Base-by-base conservation (phyloP, 1,140 invertebrate genomes). In the Druon quercuslanigerum region DNA sequence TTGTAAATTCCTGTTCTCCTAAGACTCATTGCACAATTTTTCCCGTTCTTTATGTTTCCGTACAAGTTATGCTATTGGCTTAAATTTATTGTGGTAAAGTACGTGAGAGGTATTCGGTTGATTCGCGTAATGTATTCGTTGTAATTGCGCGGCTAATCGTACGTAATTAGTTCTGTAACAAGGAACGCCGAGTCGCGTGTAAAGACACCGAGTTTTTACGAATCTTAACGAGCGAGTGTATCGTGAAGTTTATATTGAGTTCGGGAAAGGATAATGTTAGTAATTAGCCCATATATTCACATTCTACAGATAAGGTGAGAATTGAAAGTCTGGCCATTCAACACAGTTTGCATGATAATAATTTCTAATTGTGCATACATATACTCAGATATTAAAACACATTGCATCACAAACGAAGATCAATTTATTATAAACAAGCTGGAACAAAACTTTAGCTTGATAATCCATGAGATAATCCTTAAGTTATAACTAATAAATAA, bases 61-160 rank as follows among this genome's bases (percentile, higher is more conserved):
- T 66, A 16, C 25, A 33, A 40, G 33, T 66, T 66, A 8, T 66
- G 25, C 60, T 40, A 66, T 66, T 66, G 40, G 33, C 16, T 16
- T 33, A 40, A 25, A 66, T 2, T 66, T 66, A 66, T 16, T 14
- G 40, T 66, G 33, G 60, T 33, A 46, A 66, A 66, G 60, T 66
- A 25, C 40, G 60, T 25, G 60, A 66, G 60, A 16, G 25, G 25
- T 66, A 66, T 40, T 66, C 5, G 40, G 25, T 7, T 66, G 60
- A 66, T 66, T 66, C 25, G 33, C 60, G 50, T 82, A 84, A 84
- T 77, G 72, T 70, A 84, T 79, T 80, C 70, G 73, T 46, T 46
- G 72, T 84, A 85, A 85, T 84, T 79, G 83, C 81, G 25, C 50
- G 81, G 60, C 74, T 85, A 85, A 85, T 84, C 84, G 81, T 79